These are phyloP conservation scores for Habroteleia sp. DNA, from an alignment of 2,888 invertebrate genomes.

Conservation along the genomic window DNA sequence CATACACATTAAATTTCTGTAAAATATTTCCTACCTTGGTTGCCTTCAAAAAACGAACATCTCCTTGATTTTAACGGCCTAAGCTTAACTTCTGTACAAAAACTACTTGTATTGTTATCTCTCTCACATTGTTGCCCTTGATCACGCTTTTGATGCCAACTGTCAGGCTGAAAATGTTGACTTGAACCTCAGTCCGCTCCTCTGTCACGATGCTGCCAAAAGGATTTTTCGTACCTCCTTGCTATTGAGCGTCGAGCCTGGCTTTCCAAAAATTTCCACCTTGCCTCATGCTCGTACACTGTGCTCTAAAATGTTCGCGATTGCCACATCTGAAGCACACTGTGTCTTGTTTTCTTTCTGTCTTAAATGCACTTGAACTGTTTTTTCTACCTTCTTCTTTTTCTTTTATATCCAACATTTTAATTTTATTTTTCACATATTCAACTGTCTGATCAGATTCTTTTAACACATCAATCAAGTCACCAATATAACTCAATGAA, in stretches of 20 bases:
- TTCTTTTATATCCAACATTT: background rate
- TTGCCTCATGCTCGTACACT: too few relatives aligned
- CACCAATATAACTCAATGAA: background rate
- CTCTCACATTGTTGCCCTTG: too few relatives aligned
- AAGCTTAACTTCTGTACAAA: too few relatives aligned
- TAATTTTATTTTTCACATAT: slow-evolving; percentile 3
- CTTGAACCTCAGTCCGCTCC: too few relatives aligned
- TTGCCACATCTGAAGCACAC: background rate
- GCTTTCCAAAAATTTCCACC: too few relatives aligned
- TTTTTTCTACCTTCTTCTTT: background rate
- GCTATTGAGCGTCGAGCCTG: background rate
- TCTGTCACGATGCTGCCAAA: too few relatives aligned
- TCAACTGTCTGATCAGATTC: background rate
- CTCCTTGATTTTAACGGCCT: background rate
- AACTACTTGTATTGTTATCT: too few relatives aligned
- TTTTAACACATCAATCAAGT: background rate
- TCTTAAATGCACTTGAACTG: slow-evolving; percentile 1
- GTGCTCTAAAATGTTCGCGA: background rate
- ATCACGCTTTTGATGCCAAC: too few relatives aligned
- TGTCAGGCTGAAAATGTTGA: too few relatives aligned
- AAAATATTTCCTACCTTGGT: slow-evolving; percentile 3
- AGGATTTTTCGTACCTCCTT: too few relatives aligned
- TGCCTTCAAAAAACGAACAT: background rate
- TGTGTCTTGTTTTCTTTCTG: background rate
- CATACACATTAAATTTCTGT: background rate